Conservation (phyloP, 2,888 invertebrate species). For the Trissolcus brochymenae region DNA sequence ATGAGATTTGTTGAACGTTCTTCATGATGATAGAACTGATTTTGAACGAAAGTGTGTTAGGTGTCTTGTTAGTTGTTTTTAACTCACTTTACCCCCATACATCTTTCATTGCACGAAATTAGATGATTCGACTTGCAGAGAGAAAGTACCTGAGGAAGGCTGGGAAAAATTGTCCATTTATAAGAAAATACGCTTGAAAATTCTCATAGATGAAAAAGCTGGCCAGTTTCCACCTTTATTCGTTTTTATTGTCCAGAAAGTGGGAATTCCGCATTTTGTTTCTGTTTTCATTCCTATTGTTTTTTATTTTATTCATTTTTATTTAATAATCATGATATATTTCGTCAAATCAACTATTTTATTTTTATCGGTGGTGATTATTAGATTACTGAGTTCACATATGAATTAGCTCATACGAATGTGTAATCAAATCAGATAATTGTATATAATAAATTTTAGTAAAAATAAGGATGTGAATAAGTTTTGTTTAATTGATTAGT, state of each 20-base stretch:
- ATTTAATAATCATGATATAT: slow-evolving; percentile 8
- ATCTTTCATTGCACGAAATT: slow-evolving; percentile 66
- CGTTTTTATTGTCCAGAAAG: slow-evolving; percentile 58
- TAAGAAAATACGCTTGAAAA: slow-evolving; percentile 69
- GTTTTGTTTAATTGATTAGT: too few species aligned
- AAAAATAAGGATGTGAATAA: too few species aligned
- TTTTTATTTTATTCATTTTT: slow-evolving; percentile 7
- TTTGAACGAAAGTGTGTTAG: too few species aligned
- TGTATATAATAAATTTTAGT: too few species aligned
- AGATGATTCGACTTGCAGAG: slow-evolving; percentile 60
- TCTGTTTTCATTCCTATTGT: slow-evolving; percentile 14
- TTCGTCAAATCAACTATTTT: too few species aligned
- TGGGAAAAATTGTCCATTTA: slow-evolving; percentile 69
- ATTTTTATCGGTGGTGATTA: too few species aligned
- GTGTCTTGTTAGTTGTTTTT: background rate
- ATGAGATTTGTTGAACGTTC: too few species aligned
- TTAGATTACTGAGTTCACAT: too few species aligned
- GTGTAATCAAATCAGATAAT: too few species aligned
- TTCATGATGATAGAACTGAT: too few species aligned
- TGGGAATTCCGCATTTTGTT: slow-evolving; percentile 42
- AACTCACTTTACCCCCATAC: slow-evolving; percentile 60
- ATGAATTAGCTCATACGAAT: too few species aligned
- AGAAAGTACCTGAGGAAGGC: slow-evolving; percentile 45
- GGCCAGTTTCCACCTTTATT: slow-evolving; percentile 50
- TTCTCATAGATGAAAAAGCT: slow-evolving; percentile 54